These are phyloP conservation scores for Periophthalmodon schlosseri DNA, from an alignment of 2,113 vertebrate species.

Conservation along the genomic window DNA sequence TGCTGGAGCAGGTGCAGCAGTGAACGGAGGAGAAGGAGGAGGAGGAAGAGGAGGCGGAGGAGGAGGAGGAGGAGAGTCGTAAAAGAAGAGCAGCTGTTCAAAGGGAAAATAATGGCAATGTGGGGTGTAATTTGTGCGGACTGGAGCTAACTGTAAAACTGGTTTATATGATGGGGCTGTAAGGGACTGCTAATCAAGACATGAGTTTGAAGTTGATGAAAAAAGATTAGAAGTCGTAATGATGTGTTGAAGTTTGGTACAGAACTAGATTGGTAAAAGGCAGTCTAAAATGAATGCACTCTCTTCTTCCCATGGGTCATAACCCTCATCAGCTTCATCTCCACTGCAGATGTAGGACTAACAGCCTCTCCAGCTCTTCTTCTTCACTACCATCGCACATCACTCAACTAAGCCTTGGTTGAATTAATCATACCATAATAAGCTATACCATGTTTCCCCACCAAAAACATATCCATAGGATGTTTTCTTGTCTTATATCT, in stretches of 20 bases:
- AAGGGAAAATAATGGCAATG: constrained; percentile 50
- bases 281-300: no score
- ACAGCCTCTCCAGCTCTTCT: no score
- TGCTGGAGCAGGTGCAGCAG: constrained; percentile 65
- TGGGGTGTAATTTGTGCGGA: constrained; percentile 42
- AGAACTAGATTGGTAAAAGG: not conserved
- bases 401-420: no score
- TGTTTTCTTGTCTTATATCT: no score
- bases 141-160: constrained; percentile 21
- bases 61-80: constrained; percentile 55
- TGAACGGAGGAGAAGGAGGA: constrained; percentile 61
- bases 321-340: no score
- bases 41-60: constrained; percentile 56
- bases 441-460: no score
- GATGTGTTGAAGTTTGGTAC: not conserved
- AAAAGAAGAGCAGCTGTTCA: constrained; percentile 66
- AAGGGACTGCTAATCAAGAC: constrained; percentile 7
- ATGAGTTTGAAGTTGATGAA: not conserved
- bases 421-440: no score
- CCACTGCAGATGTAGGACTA: no score
- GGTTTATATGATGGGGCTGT: constrained; percentile 19
- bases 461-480: no score
- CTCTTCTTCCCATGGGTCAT: no score
- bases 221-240: not conserved
- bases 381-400: no score